Percentiles rank a stretch among this genome's conserved stretches.
Evolutionary conservation across 2,888 invertebrate genomes (phyloP).

Genomic region (Ormyrus labotus): DNA sequence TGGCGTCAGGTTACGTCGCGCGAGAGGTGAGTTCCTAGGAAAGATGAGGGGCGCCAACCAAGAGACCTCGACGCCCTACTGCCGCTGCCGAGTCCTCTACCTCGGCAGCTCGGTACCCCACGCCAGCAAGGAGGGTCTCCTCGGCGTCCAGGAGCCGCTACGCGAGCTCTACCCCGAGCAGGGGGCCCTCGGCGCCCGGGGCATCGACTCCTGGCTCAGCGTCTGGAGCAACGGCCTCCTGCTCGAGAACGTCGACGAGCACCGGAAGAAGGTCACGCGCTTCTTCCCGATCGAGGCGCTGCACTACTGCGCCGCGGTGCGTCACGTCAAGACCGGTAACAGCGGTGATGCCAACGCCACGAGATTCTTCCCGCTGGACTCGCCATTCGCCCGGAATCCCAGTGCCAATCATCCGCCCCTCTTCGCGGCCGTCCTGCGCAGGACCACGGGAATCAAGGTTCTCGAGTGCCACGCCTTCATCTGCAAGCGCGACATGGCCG

Average conservation of each 20-base stretch:
- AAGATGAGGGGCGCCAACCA: slow-evolving; percentile 75
- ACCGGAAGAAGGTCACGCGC: slow-evolving; percentile 93
- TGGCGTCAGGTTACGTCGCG: slow-evolving; percentile 32
- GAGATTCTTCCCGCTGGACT: slow-evolving; percentile 95
- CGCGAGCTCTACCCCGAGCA: slow-evolving; percentile 97
- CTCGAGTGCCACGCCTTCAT: slow-evolving; percentile 99
- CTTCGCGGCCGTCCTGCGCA: slow-evolving; percentile 95
- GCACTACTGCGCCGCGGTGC: slow-evolving; percentile 96
- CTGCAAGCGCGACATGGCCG: slow-evolving; percentile 96
- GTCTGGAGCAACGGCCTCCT: slow-evolving; percentile 98
- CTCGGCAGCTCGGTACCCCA: slow-evolving; percentile 97
- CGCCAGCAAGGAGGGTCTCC: slow-evolving; percentile 97
- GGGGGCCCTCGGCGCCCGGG: slow-evolving; percentile 90
- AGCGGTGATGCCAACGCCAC: slow-evolving; percentile 82
- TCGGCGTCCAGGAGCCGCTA: slow-evolving; percentile 97
- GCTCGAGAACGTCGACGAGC: slow-evolving; percentile 97
- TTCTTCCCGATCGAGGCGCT: slow-evolving; percentile 97
- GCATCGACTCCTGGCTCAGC: slow-evolving; percentile 97
- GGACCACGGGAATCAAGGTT: slow-evolving; percentile 97
- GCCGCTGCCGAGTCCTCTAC: slow-evolving; percentile 97
- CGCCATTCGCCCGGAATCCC: slow-evolving; percentile 94
- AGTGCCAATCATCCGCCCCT: slow-evolving; percentile 96
- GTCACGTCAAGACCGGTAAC: slow-evolving; percentile 82
- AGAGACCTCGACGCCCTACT: slow-evolving; percentile 93
- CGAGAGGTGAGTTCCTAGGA: slow-evolving; percentile 17